These are phyloP conservation scores for Leptoteleia sp. DNA, from an alignment of 1,140 invertebrate genomes.

Conservation along the genomic window DNA sequence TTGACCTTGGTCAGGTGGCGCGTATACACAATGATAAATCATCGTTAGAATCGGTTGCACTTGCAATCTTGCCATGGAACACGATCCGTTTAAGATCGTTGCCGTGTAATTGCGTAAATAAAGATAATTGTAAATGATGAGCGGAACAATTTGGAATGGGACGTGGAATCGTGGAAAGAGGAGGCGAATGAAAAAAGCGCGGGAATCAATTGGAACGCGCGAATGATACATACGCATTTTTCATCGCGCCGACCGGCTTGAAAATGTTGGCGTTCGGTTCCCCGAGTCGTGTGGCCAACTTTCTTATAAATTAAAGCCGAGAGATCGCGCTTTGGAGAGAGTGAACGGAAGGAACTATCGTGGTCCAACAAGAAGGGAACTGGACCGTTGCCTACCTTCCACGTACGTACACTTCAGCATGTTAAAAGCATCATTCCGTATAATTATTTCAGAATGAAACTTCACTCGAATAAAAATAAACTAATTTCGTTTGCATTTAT, in stretches of 20 bases:
- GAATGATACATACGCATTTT: background rate
- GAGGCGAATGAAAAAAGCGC: background rate
- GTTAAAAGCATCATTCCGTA: slow-evolving; percentile 26
- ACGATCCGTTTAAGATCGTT: background rate
- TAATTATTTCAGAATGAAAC: slow-evolving; percentile 27
- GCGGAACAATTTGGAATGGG: no score
- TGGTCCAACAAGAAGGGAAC: slow-evolving; percentile 53
- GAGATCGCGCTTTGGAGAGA: slow-evolving; percentile 71
- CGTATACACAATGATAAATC: no score
- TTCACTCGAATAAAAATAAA: slow-evolving; percentile 49
- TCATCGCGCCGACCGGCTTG: slow-evolving; percentile 9
- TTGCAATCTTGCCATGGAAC: background rate
- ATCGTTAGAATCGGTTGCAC: no score
- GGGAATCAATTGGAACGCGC: slow-evolving; percentile 3
- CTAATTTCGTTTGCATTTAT: no score
- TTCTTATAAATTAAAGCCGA: slow-evolving; percentile 71
- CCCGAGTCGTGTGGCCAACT: slow-evolving; percentile 65
- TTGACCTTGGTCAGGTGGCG: slow-evolving; percentile 22
- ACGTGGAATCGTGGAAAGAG: background rate
- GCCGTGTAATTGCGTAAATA: no score
- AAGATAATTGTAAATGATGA: no score
- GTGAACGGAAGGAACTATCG: slow-evolving; percentile 68
- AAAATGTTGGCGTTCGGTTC: slow-evolving; percentile 19
- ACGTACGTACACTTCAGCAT: slow-evolving; percentile 1
- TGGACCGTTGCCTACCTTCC: slow-evolving; percentile 52